Conservation (phyloP, 2,797 vertebrate species). For the Neosalanx taihuensis region DNA sequence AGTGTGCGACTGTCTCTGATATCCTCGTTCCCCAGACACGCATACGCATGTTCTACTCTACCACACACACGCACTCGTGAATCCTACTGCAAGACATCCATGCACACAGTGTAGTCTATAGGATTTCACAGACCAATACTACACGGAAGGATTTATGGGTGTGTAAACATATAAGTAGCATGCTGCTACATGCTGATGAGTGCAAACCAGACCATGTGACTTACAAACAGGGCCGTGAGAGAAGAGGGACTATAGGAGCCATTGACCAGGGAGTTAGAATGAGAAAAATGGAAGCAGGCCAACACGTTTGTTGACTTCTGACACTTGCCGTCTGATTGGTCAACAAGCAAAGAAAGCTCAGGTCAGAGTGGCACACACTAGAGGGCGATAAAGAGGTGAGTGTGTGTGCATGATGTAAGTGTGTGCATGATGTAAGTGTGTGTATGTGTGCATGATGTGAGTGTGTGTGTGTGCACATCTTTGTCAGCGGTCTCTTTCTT, state of each 20-base stretch:
- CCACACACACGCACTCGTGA: slow-evolving; percentile 20
- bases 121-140: background rate
- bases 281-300: background rate
- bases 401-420: slow-evolving; percentile 19
- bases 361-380: slow-evolving; percentile 60
- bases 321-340: slow-evolving; percentile 23
- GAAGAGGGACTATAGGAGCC: too few relatives aligned
- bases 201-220: too few relatives aligned
- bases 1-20: slow-evolving; percentile 58
- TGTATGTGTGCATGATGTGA: slow-evolving; percentile 17
- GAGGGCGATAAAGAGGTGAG: slow-evolving; percentile 69
- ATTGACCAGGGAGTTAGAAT: background rate
- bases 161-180: too few relatives aligned
- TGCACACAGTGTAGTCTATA: background rate
- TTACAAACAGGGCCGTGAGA: too few relatives aligned
- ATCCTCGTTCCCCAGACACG: slow-evolving; percentile 38
- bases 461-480: slow-evolving; percentile 21
- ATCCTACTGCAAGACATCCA: slow-evolving; percentile 14
- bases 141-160: background rate
- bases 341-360: slow-evolving; percentile 46
- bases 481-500: too few relatives aligned
- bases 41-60: background rate
- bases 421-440: too few relatives aligned
- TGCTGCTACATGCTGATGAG: too few relatives aligned
- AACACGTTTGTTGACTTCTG: background rate